Base-by-base conservation (phyloP, 2,888 invertebrate genomes). In the Latrodectus elegans region DNA sequence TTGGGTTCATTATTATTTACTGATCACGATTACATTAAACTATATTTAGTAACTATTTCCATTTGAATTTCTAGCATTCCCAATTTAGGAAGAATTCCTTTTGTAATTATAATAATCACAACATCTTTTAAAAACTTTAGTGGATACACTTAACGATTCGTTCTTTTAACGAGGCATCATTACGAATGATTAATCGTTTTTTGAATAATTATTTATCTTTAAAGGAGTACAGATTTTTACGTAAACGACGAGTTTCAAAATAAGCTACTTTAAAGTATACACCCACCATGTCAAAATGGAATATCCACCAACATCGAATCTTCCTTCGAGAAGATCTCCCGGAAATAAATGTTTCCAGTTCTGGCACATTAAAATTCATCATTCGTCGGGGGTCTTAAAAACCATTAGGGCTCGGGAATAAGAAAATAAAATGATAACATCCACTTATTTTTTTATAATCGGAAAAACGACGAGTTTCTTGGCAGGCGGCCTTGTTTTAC, bases 311-410 rank as follows among this genome's bases (percentile, higher is more conserved):
- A 60, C 12, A 60, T n/a, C 60, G 14, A 15, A 15, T n/a, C n/a
- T 60, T 60, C 14, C 60, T 60, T 60, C 12, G n/a, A 60, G 11
- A n/a, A 60, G 60, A 60, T 12, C n/a, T 6, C n/a, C 55, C 60
- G 22, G 64, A 68, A 73, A 74, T 26, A 81, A 81, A 80, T 80
- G 80, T 81, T 74, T 67, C 38, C 49, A 64, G 17, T 22, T 11
- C n/a, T 22, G 53, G 22, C 78, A 49, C 81, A 81, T 81, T 81
- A 81, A 81, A 81, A 82, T 82, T 82, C 82, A 82, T 82, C 82
- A 75, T 60, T 80, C 74, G 68, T 81, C 38, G 72, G 74, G 65
- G 55, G 17, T 53, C 70, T 82, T 82, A 68, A 82, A 70, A 82
- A 82, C 82, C 82, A 82, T 82, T 82, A 82, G 65, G 52, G 70